A percentile compares a stretch with the other conserved stretches of the same genome.
These are phyloP conservation scores for Micropoecilia bifurca DNA, from an alignment of 2,797 vertebrate species.

Conservation along the genomic window DNA sequence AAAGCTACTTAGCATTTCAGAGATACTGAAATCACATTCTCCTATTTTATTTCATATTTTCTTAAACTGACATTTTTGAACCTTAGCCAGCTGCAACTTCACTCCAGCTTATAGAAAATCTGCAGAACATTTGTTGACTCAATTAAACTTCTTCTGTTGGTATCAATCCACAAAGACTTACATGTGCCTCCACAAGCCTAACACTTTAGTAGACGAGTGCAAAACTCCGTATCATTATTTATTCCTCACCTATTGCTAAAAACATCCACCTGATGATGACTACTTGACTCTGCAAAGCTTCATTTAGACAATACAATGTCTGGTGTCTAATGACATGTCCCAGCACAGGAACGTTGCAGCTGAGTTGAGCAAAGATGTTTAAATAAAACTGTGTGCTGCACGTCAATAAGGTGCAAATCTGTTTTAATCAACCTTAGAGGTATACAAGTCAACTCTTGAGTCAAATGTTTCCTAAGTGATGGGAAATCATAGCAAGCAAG, in stretches of 20 bases:
- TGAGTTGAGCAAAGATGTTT: not conserved
- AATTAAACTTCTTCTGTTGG: not conserved
- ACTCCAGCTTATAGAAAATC: not conserved
- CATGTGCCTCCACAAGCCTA: not conserved
- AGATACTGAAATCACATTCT: not conserved
- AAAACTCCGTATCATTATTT: not conserved
- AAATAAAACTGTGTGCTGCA: not conserved
- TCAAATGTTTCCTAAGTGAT: not conserved
- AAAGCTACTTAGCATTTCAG: not conserved
- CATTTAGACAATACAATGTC: not conserved
- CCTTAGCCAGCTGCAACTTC: not conserved
- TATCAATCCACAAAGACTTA: not conserved
- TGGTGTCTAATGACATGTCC: not conserved
- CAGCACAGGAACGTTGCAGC: not conserved
- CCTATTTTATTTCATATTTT: not conserved
- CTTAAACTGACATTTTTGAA: not conserved
- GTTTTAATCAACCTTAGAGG: not conserved
- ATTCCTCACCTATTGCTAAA: not conserved
- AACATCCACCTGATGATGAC: not conserved
- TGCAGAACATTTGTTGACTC: not conserved
- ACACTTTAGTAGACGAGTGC: not conserved
- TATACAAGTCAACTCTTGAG: not conserved
- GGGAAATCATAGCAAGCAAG: not conserved
- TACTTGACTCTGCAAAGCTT: not conserved
- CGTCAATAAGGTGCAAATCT: slow-evolving; percentile 4